These are phyloP conservation scores for Myzus persicae DNA, from an alignment of 1,140 invertebrate genomes.

Conservation along the genomic window DNA sequence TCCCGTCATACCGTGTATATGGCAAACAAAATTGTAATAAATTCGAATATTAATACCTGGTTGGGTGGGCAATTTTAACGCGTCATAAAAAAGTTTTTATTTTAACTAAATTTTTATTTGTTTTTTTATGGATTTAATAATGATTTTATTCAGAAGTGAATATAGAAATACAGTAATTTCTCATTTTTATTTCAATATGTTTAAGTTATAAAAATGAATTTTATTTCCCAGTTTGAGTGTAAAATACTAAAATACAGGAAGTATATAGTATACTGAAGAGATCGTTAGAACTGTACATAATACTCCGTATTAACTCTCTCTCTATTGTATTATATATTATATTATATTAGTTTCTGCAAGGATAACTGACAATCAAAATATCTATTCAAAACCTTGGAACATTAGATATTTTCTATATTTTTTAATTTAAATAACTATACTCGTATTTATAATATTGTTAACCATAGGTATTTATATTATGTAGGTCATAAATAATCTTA, in stretches of 20 bases:
- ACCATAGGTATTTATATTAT: neutral
- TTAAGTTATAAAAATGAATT: neutral
- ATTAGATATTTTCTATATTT: neutral
- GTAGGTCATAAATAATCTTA: neutral
- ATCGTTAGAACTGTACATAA: neutral
- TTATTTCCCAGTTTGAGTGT: neutral
- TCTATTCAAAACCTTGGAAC: neutral
- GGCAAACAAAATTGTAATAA: neutral
- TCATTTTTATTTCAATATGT: constrained; percentile 27
- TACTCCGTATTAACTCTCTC: neutral
- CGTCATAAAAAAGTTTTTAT: neutral
- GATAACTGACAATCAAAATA: neutral
- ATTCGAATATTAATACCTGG: neutral
- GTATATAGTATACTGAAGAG: neutral
- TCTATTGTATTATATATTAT: neutral
- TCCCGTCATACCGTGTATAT: neutral
- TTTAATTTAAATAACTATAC: too few relatives aligned
- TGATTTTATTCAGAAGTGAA: neutral
- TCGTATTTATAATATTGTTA: neutral
- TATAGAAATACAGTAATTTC: neutral
- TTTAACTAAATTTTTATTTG: neutral
- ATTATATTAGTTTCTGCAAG: neutral
- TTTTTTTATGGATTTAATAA: constrained; percentile 2
- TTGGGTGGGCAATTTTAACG: neutral
- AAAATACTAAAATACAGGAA: constrained; percentile 9